phyloP scores from a whole-genome alignment of 2,797 vertebrate genomes.

The Leptoclinus maculatus region DNA sequence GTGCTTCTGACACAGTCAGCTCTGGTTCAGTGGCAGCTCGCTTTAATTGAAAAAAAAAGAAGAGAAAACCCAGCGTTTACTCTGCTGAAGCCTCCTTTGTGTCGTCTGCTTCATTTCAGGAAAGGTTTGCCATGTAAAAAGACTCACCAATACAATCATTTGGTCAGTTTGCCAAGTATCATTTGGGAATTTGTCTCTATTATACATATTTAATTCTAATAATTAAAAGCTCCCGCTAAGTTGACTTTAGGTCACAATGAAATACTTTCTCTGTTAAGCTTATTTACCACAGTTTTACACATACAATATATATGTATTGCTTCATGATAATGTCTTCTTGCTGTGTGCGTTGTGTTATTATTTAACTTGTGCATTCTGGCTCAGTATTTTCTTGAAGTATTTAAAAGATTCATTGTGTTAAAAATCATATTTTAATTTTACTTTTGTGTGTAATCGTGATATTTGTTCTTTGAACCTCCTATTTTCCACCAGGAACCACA shows the following conservation, averaged over 20 bases:
- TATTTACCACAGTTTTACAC: constrained; percentile 6
- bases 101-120: constrained; percentile 36
- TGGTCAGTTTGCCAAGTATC: constrained; percentile 31
- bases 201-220: constrained; percentile 43
- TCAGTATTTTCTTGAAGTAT: background rate
- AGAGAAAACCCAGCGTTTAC: constrained; percentile 30
- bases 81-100: constrained; percentile 49
- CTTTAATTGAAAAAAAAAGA: constrained; percentile 50
- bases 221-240: constrained; percentile 19
- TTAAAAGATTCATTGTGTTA: background rate
- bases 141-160: constrained; percentile 22
- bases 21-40: constrained; percentile 57
- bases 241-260: constrained; percentile 42
- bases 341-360: background rate
- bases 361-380: background rate
- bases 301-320: no score
- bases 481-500: background rate
- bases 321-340: background rate
- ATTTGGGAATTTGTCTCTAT: constrained; percentile 34
- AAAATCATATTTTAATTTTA: background rate
- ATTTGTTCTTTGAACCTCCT: background rate
- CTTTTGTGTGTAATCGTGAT: background rate
- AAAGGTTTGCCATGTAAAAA: constrained; percentile 31
- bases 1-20: constrained; percentile 74
- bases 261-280: constrained; percentile 22